Conservation (phyloP, 2,797 vertebrate genomes). For the Amniataba percoides region DNA sequence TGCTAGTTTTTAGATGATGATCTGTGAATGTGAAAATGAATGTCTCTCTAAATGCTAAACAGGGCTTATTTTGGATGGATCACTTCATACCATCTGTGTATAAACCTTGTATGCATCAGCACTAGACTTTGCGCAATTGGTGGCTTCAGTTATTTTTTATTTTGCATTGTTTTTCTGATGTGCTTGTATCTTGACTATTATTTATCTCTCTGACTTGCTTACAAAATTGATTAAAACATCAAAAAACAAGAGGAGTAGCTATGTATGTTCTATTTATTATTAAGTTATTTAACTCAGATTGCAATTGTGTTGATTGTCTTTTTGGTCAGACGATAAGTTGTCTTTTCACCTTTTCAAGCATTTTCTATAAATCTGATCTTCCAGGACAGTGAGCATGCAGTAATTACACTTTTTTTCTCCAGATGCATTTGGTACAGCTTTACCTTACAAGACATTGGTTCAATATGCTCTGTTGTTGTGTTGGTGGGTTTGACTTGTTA, state of each 20-base stretch:
- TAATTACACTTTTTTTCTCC: slow-evolving; percentile 57
- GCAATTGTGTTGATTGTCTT: slow-evolving; percentile 45
- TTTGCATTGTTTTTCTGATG: slow-evolving; percentile 67
- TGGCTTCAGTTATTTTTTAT: slow-evolving; percentile 68
- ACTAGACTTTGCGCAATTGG: slow-evolving; percentile 61
- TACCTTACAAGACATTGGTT: slow-evolving; percentile 47
- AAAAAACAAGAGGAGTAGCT: slow-evolving; percentile 65
- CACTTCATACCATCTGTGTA: slow-evolving; percentile 64
- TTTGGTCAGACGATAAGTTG: slow-evolving; percentile 45
- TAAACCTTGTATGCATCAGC: slow-evolving; percentile 66
- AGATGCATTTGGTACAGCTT: slow-evolving; percentile 68
- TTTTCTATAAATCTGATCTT: slow-evolving; percentile 84
- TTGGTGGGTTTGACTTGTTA: slow-evolving; percentile 65
- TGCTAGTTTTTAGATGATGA: slow-evolving; percentile 85
- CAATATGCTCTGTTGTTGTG: slow-evolving; percentile 64
- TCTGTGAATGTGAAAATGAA: slow-evolving; percentile 84
- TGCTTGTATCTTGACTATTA: slow-evolving; percentile 71
- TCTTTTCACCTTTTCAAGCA: slow-evolving; percentile 62
- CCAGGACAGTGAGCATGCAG: slow-evolving; percentile 77
- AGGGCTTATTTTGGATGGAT: slow-evolving; percentile 74
- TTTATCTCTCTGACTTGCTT: slow-evolving; percentile 64
- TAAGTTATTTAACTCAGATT: slow-evolving; percentile 43
- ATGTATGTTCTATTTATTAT: slow-evolving; percentile 71
- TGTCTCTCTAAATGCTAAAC: slow-evolving; percentile 78
- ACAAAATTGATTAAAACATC: slow-evolving; percentile 63